Evolutionary conservation across 2,797 vertebrate species (phyloP), one percentile per base, ranked within the genome.

Genomic region (Alcedo atthis): DNA sequence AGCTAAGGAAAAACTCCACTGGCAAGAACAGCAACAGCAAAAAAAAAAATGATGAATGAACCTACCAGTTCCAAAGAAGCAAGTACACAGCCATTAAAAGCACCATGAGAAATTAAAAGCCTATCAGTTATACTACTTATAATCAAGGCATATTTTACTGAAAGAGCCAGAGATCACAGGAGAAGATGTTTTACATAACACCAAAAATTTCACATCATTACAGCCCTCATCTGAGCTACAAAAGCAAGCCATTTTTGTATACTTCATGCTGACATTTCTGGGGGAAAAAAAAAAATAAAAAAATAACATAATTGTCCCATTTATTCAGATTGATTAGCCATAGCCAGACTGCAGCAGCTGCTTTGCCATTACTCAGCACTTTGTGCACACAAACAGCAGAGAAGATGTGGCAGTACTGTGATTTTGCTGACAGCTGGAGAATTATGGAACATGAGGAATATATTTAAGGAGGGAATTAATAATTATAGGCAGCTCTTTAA

Each of bases 331-430:
- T 77, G 76, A 85, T 89, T 87, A 89, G 61, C 64, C 67, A 21
- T 24, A 82, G 86, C 46, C 24, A 22, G 32, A 42, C 26, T 35
- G 58, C 58, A 83, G 89, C 85, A 85, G 83, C 69, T 91, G 66
- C 62, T 51, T 77, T 81, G 77, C 51, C 77, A 42, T 14, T 69
- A 80, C 89, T 87, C 87, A 78, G 90, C 58, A 85, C 46, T 87
- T 57, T 8, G 10, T 25, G 59, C 2, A 2, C 33, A 77, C 1
- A 8, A 87, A 46, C 12, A 66, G 74, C 61, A 63, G 0, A 3
- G 40, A 84, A 84, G 58, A 67, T 53, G 30, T 48, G 48, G 79
- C 51, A 88, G 30, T 17, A 49, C 35, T 42, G 22, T 2, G 1
- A 78, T 59, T 83, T 85, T 55, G 40, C 70, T 84, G 59, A n/a